These are phyloP conservation scores for Tapirus indicus DNA, from an alignment of 2,797 vertebrate genomes.

Conservation along the genomic window DNA sequence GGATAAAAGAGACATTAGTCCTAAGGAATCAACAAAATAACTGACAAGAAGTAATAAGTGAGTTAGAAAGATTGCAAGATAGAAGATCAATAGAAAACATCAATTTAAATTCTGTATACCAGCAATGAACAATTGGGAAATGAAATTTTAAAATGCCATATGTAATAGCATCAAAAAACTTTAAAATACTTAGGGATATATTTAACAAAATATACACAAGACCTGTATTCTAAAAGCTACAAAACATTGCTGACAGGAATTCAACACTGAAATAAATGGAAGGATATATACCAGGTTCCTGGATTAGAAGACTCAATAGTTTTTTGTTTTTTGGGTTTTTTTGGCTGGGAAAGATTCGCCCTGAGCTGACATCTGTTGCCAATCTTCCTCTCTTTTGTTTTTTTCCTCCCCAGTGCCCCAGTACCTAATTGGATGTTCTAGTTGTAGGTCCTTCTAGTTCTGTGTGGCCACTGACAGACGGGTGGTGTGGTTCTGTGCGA, in stretches of 20 bases:
- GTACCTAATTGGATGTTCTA: no score
- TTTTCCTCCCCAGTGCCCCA: no score
- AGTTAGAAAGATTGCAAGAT: background rate
- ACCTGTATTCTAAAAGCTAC: background rate
- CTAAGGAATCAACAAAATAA: background rate
- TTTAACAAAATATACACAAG: background rate
- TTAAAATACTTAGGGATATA: background rate
- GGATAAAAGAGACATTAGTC: slow-evolving; percentile 20
- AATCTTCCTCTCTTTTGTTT: no score
- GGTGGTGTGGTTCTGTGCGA: no score
- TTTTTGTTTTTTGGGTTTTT: no score
- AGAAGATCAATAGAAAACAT: slow-evolving; percentile 3
- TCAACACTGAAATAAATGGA: background rate
- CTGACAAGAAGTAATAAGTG: background rate
- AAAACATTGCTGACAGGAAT: background rate
- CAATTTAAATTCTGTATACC: slow-evolving; percentile 25
- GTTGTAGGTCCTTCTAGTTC: no score
- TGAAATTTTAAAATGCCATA: slow-evolving; percentile 2
- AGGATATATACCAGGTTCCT: background rate
- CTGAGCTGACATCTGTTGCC: no score
- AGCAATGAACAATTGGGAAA: background rate
- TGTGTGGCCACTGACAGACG: no score
- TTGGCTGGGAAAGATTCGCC: no score
- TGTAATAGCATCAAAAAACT: background rate
- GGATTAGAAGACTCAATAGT: background rate